These are phyloP conservation scores for Chloroceryle inda DNA, from an alignment of 2,797 vertebrate species.

Conservation along the genomic window DNA sequence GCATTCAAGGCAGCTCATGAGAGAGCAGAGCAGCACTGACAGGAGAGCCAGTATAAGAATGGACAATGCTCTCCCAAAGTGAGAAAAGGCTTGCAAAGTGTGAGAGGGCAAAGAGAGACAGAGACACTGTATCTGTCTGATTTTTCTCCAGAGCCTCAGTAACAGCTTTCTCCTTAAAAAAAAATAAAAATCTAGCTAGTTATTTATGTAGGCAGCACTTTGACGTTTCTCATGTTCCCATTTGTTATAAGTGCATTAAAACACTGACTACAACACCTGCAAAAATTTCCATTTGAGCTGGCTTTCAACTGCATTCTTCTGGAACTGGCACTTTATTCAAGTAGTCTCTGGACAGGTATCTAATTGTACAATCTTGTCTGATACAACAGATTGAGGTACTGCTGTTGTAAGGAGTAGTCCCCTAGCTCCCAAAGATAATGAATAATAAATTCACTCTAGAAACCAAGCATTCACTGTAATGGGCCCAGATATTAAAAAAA, in stretches of 20 bases:
- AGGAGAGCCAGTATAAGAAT: not conserved
- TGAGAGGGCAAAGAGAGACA: not conserved
- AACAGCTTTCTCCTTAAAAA: not conserved
- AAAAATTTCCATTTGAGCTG: not conserved
- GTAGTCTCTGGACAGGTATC: not conserved
- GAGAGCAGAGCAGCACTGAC: not conserved
- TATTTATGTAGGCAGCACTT: not conserved
- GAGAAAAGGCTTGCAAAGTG: not conserved
- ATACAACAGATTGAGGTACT: not conserved
- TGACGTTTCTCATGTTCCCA: not conserved
- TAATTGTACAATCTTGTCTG: not conserved
- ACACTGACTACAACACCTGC: not conserved
- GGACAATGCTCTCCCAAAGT: not conserved
- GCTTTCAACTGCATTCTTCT: not conserved
- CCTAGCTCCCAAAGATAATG: not conserved
- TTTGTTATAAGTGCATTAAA: not conserved
- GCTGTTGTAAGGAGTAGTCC: not conserved
- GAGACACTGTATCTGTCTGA: not conserved
- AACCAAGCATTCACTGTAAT: not conserved
- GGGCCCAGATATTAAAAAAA: not conserved
- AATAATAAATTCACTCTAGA: not conserved
- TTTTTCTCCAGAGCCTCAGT: not conserved
- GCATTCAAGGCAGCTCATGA: rapidly evolving
- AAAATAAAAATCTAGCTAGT: not conserved
- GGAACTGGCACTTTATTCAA: not conserved